A percentile compares a stretch with the other conserved stretches of the same genome.
Conservation (phyloP, 1,140 invertebrate genomes). For the Heterodera schachtii region DNA sequence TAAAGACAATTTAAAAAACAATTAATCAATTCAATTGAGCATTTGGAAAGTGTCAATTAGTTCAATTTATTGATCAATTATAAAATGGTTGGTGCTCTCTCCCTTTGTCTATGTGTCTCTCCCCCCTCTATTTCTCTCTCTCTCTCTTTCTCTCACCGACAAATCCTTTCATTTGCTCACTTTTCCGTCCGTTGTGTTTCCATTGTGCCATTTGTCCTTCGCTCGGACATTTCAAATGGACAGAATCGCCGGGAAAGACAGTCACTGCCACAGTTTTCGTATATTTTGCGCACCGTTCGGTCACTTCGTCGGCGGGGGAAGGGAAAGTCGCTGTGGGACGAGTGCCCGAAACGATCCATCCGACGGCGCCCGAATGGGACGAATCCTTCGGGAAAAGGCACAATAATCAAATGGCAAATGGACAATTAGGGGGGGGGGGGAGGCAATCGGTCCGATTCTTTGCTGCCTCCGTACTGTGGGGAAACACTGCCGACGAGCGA, state of each 20-base stretch:
- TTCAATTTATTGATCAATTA: too few relatives aligned
- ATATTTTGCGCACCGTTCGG: conserved; percentile 45
- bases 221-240: conserved; percentile 40
- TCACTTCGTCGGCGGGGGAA: conserved; percentile 10
- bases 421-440: too few relatives aligned
- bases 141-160: too few relatives aligned
- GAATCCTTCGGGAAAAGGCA: conserved; percentile 30
- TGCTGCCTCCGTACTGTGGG: not conserved
- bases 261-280: conserved; percentile 36
- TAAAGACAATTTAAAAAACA: conserved; percentile 5
- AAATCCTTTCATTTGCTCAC: not conserved
- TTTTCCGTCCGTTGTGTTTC: conserved; percentile 26
- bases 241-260: conserved; percentile 54
- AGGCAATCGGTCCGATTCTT: not conserved
- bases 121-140: too few relatives aligned
- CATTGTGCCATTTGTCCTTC: conserved; percentile 27
- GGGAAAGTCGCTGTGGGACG: not conserved
- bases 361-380: conserved; percentile 51
- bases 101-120: too few relatives aligned
- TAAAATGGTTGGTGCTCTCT: too few relatives aligned
- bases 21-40: too few relatives aligned
- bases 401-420: not conserved
- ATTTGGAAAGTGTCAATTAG: too few relatives aligned
- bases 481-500: conserved; percentile 51
- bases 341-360: conserved; percentile 46